Conservation (phyloP, 2,888 invertebrate species). For the Liodrosophila aerea region DNA sequence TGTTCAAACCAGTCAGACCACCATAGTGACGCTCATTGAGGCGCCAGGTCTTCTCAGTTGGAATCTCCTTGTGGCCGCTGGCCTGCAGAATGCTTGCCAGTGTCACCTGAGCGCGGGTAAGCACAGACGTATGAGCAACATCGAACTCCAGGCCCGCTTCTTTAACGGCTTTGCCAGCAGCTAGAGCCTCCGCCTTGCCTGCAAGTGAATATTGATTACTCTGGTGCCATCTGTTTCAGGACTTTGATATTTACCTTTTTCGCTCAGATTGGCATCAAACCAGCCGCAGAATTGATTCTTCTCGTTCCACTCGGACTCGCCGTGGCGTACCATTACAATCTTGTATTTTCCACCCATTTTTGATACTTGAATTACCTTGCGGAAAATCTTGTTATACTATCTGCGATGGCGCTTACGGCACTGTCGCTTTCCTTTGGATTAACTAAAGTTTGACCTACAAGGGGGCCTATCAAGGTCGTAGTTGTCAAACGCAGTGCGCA, state of each 20-base stretch:
- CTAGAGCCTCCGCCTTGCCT: slow-evolving; percentile 81
- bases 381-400: slow-evolving; percentile 58
- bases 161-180: slow-evolving; percentile 90
- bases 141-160: slow-evolving; percentile 90
- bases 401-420: slow-evolving; percentile 50
- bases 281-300: slow-evolving; percentile 90
- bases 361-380: slow-evolving; percentile 43
- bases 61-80: slow-evolving; percentile 87
- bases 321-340: slow-evolving; percentile 90
- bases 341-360: slow-evolving; percentile 84
- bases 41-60: slow-evolving; percentile 90
- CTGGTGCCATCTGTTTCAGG: too few relatives aligned
- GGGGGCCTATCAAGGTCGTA: slow-evolving; percentile 62
- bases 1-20: slow-evolving; percentile 93
- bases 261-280: slow-evolving; percentile 88
- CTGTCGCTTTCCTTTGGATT: slow-evolving; percentile 61
- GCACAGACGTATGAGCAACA: slow-evolving; percentile 90
- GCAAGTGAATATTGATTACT: slow-evolving; percentile 20
- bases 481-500: slow-evolving; percentile 47
- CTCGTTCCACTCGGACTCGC: slow-evolving; percentile 90
- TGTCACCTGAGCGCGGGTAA: slow-evolving; percentile 91
- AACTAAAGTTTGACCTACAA: slow-evolving; percentile 67
- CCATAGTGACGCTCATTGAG: slow-evolving; percentile 95
- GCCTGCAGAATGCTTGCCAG: slow-evolving; percentile 87
- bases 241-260: slow-evolving; percentile 84